Evolutionary conservation across 2,888 invertebrate genomes (phyloP), one percentile per base, ranked within the genome.

Genomic region (Ormyrus nitidulus): DNA sequence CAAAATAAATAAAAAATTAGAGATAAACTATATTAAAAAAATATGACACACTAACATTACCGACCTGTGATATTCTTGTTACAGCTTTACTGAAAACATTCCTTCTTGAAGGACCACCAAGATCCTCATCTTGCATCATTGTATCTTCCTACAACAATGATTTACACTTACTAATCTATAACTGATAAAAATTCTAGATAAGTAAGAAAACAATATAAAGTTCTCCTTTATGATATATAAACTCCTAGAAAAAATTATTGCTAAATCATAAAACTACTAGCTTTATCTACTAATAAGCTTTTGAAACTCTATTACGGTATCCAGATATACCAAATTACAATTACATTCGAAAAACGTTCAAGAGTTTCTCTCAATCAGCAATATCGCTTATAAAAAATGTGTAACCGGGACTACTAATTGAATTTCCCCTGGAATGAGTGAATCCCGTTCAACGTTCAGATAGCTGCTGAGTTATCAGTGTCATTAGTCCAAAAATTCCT

Each of bases 111-210:
- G 94, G 92, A 88, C 92, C 91, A 83, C 92, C 91, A 89, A 94
- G 91, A 92, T 95, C 94, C 89, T 94, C 94, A 91, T 94, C 94
- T 92, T 94, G 94, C 93, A 93, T 94, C 93, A 93, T 93, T 90
- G 87, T 91, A 86, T 78, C 83, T 84, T 82, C 66, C 84, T 87
- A 77, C 2, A 77, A 71, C 4, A 59, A 34, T 34, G 34, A 34
- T 34, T 34, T 34, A 34, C 4, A 34, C 34, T 34, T 34, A 34
- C 34, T 34, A 34, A 34, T 34, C 34, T 34, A 34, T 3, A 34
- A 34, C 0, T 34, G 34, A 2, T 34, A 4, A 34, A 34, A 34
- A 34, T 34, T 34, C 4, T 34, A 34, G 34, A 34, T 34, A 34
- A 34, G 34, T 34, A 34, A 34, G 34, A 34, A 34, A 34, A 34